Percentiles rank a stretch among this genome's conserved stretches.
Evolutionary conservation across 2,797 vertebrate species (phyloP).

Genomic region (Galaxias olidus): DNA sequence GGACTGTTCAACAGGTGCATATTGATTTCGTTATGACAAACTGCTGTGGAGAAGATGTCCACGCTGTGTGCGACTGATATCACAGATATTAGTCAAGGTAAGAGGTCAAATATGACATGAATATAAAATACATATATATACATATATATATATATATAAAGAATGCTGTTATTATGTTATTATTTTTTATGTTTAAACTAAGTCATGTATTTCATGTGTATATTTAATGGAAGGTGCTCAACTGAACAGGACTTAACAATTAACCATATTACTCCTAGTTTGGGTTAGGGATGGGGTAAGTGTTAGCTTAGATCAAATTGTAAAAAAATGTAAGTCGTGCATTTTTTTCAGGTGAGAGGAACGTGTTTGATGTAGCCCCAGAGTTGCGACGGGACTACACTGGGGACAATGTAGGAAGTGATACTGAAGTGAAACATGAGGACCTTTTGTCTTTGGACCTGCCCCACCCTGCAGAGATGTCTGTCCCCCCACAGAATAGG

Average conservation of each 20-base stretch:
- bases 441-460: conserved; percentile 60
- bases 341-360: conserved; percentile 69
- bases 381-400: conserved; percentile 71
- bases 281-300: no score
- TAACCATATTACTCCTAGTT: no score
- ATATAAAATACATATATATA: neutral
- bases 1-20: conserved; percentile 57
- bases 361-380: conserved; percentile 67
- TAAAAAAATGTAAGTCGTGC: conserved; percentile 10
- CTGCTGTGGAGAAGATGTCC: conserved; percentile 83
- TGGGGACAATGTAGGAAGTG: conserved; percentile 63
- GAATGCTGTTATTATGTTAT: no score
- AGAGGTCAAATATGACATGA: conserved; percentile 34
- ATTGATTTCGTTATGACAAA: conserved; percentile 82
- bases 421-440: conserved; percentile 67
- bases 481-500: conserved; percentile 49
- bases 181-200: no score
- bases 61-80: conserved; percentile 80
- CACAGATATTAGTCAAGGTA: conserved; percentile 84
- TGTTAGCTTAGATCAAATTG: neutral
- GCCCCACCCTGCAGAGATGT: conserved; percentile 58
- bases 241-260: no score
- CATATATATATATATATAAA: no score
- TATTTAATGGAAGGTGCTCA: no score
- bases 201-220: no score